These are phyloP conservation scores for Dendrocincla tyrannina DNA, from an alignment of 2,797 vertebrate genomes.

Conservation along the genomic window DNA sequence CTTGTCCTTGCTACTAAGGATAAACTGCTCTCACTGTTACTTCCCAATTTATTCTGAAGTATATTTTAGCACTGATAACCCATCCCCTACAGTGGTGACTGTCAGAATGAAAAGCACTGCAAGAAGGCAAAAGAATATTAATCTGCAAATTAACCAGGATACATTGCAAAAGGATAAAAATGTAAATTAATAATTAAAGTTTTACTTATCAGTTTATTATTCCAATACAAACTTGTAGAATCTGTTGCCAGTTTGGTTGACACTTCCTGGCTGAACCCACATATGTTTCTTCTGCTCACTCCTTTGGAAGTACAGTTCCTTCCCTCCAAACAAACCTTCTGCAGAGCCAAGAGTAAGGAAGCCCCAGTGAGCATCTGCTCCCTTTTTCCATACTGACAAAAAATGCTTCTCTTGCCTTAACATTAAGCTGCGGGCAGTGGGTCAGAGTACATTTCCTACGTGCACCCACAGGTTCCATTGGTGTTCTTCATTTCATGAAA, in stretches of 20 bases:
- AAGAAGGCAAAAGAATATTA: not conserved
- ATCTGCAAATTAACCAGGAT: not conserved
- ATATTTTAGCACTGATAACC: conserved; percentile 27
- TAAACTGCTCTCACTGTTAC: not conserved
- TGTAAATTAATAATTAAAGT: not conserved
- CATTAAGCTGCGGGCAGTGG: not conserved
- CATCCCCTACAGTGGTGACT: not conserved
- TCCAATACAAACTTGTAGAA: not conserved
- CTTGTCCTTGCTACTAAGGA: not conserved
- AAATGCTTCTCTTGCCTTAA: not conserved
- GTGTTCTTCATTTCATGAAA: not conserved
- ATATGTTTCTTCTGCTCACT: not conserved
- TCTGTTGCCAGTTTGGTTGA: not conserved
- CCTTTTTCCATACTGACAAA: not conserved
- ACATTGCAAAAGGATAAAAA: conserved; percentile 12
- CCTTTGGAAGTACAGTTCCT: not conserved
- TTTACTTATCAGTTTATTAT: not conserved
- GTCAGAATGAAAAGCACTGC: not conserved
- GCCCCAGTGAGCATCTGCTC: not conserved
- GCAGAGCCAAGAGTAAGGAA: not conserved
- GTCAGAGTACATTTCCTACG: not conserved
- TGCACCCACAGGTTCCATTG: not conserved
- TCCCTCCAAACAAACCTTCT: not conserved
- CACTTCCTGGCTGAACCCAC: not conserved
- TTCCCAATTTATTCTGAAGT: conserved; percentile 1